Evolutionary conservation across 2,797 vertebrate species (phyloP).

Genomic region (Microhierax caerulescens): DNA sequence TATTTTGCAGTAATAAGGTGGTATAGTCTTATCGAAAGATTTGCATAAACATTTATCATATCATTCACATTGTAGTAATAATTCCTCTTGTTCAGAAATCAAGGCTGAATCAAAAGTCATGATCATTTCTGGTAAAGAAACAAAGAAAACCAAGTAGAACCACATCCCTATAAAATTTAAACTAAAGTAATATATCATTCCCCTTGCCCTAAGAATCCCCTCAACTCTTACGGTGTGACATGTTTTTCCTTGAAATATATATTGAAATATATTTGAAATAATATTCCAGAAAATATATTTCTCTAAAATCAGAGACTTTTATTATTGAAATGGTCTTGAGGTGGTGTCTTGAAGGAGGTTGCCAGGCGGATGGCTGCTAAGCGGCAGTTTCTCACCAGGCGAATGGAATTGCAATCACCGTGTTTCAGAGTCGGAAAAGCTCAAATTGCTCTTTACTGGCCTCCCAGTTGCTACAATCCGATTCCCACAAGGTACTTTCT

Average conservation of each 20-base stretch:
- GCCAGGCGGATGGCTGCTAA: background rate
- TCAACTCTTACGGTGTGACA: accelerated
- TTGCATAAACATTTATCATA: background rate
- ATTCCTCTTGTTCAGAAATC: background rate
- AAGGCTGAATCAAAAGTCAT: background rate
- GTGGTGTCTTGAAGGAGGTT: background rate
- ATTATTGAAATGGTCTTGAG: background rate
- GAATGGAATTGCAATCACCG: background rate
- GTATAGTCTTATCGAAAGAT: background rate
- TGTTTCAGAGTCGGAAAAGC: background rate
- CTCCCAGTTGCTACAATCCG: background rate
- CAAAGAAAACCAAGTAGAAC: background rate
- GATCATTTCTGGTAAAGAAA: background rate
- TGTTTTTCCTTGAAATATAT: background rate
- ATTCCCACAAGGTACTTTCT: background rate
- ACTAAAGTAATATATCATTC: background rate
- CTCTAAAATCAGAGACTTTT: background rate
- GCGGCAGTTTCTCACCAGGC: background rate
- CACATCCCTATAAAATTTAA: background rate
- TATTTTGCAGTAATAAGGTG: background rate
- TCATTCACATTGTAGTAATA: background rate
- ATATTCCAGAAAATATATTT: background rate
- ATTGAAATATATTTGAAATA: too few relatives aligned
- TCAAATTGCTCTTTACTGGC: background rate
- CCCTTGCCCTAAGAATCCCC: background rate